Evolutionary conservation across 2,797 vertebrate species (phyloP), one percentile per base, ranked within the genome.

Genomic region (Chiroxiphia lanceolata): DNA sequence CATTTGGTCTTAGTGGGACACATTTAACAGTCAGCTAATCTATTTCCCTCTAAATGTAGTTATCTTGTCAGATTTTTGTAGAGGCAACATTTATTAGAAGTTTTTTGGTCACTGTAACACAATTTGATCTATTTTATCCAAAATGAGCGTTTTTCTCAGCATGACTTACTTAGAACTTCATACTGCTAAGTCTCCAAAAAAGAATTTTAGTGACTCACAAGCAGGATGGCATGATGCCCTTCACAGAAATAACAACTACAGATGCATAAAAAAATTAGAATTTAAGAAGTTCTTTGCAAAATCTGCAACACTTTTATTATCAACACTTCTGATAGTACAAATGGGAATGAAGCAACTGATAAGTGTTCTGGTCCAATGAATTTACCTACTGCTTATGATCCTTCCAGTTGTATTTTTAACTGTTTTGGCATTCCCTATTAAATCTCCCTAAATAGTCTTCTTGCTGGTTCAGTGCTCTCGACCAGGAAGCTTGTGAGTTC

Each of bases 401-500:
- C 59, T 69, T 81, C 61, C 51, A 57, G 77, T 87, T 4, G 3
- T 81, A 93, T 93, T 92, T 93, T 93, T 78, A 92, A 95, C 82
- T 87, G 76, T 78, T 97, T 95, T 95, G 75, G 82, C 74, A 75
- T 93, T 96, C 92, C 70, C 91, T 31, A 71, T 97, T 96, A 95
- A 90, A 87, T 94, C 79, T 93, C 65, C 53, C 87, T 93, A 94
- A 97, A 93, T 87, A 94, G 83, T 94, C 45, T 93, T 92, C 85
- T 94, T 94, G 36, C 89, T 94, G 94, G 93, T 96, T 97, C 95
- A 93, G 56, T 94, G 96, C 88, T 90, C 45, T 94, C 13, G 4
- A 91, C 95, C 89, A 91, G 91, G 79, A 96, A 93, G 88, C 92
- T 87, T 84, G 72, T 89, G 94, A 91, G 91, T 96, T 97, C 10